Evolutionary conservation across 2,113 vertebrate species (phyloP).

Genomic region (Dicaeum eximium): DNA sequence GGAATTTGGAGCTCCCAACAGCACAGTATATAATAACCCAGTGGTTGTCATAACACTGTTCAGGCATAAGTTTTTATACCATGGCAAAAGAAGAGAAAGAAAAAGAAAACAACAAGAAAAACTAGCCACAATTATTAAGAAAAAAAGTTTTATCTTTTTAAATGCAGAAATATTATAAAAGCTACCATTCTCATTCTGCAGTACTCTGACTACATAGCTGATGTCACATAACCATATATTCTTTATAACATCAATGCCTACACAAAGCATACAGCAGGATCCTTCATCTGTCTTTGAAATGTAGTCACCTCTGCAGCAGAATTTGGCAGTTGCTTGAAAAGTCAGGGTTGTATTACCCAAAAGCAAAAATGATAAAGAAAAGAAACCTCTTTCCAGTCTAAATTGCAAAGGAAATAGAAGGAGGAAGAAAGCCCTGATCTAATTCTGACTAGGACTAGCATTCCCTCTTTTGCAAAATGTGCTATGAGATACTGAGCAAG

Average conservation of each 20-base stretch:
- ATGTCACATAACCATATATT: not conserved
- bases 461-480: not conserved
- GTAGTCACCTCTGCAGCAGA: conserved; percentile 21
- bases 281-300: conserved; percentile 37
- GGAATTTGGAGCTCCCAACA: not conserved
- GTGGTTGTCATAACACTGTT: not conserved
- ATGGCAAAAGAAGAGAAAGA: not conserved
- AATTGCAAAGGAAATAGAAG: not conserved
- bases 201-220: not conserved
- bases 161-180: not conserved
- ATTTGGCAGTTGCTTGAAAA: not conserved
- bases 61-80: not conserved
- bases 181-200: not conserved
- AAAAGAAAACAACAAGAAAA: not conserved
- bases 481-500: not conserved
- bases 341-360: not conserved
- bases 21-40: not conserved
- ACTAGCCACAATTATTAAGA: not conserved
- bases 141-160: not conserved
- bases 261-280: not conserved
- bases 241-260: not conserved
- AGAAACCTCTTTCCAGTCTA: not conserved
- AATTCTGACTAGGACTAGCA: not conserved
- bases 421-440: not conserved
- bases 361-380: conserved; percentile 13